Base-by-base conservation (phyloP, 2,113 vertebrate species). In the Pavo muticus region DNA sequence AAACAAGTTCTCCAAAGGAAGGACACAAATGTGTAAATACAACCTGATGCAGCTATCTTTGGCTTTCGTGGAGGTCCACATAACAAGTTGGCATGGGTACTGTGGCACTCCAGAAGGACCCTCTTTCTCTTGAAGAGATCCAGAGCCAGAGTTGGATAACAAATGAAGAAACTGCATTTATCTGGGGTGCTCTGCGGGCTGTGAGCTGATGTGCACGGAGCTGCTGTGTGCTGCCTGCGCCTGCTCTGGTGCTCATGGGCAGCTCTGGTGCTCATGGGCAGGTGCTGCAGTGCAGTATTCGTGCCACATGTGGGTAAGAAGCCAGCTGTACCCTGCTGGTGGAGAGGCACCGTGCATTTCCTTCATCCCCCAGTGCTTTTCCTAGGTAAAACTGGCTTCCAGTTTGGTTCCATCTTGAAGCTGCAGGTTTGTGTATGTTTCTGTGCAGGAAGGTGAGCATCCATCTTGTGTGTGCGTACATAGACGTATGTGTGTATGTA, bases 281-380 rank as follows among this genome's bases (percentile, higher is more conserved):
- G 37, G 44, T 5, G 37, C 44, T 20, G 54, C 3, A 42, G 6
- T 10, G 42, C 35, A 15, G 6, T 24, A 4, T 15, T 15, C 59
- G 16, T 17, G 8, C 25, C 18, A 2, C 29, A 3, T 1, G 10
- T 9, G 24, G 23, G 9, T 8, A 7, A 4, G 29, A 24, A 16
- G n/a, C 11, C 19, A 44, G 10, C 68, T 16, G 8, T 21, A 44
- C 27, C 39, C 14, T 12, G 1, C 42, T 27, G 13, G 11, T 37
- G 44, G 52, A 14, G 32, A 18, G 11, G 18, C 0, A 1, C 8
- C 6, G 7, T 11, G 25, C 2, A 1, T 44, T 50, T 20, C 69
- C 3, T 25, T 20, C n/a, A 5, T 54, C 4, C 19, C 20, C 10
- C 9, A 0, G 24, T 19, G 5, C 23, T 63, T 42, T 45, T 57